Evolutionary conservation across 2,113 vertebrate species (phyloP).

Genomic region (Anhinga anhinga): DNA sequence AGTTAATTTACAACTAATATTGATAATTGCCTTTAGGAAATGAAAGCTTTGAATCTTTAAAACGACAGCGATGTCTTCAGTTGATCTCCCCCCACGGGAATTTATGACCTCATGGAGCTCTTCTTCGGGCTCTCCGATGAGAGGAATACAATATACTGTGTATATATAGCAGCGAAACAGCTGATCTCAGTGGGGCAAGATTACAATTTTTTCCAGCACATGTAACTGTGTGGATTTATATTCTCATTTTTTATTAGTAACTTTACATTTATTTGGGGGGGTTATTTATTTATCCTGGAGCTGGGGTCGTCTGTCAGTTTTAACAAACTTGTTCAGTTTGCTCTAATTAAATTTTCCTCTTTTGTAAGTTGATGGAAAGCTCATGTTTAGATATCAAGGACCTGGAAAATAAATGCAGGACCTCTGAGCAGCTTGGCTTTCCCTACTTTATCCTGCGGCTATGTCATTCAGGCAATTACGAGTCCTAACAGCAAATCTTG

Average conservation of each 20-base stretch:
- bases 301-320: not conserved
- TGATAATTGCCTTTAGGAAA: not conserved
- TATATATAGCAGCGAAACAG: slow-evolving; percentile 64
- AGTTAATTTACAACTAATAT: not conserved
- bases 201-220: slow-evolving; percentile 63
- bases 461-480: not conserved
- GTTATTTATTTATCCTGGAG: not conserved
- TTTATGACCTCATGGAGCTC: slow-evolving; percentile 47
- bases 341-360: not conserved
- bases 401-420: not conserved
- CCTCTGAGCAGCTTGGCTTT: not conserved
- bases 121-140: not conserved
- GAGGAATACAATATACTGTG: slow-evolving; percentile 48
- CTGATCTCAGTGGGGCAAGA: slow-evolving; percentile 47
- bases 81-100: not conserved
- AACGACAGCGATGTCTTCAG: not conserved
- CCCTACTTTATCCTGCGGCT: not conserved
- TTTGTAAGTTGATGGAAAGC: not conserved
- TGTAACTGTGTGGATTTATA: slow-evolving; percentile 40
- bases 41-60: not conserved
- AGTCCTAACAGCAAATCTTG: not conserved
- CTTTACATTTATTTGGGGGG: not conserved
- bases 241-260: not conserved
- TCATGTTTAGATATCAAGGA: not conserved
- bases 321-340: not conserved